These are phyloP conservation scores for Stegodyphus dumicola DNA, from an alignment of 1,140 invertebrate genomes.

Conservation along the genomic window DNA sequence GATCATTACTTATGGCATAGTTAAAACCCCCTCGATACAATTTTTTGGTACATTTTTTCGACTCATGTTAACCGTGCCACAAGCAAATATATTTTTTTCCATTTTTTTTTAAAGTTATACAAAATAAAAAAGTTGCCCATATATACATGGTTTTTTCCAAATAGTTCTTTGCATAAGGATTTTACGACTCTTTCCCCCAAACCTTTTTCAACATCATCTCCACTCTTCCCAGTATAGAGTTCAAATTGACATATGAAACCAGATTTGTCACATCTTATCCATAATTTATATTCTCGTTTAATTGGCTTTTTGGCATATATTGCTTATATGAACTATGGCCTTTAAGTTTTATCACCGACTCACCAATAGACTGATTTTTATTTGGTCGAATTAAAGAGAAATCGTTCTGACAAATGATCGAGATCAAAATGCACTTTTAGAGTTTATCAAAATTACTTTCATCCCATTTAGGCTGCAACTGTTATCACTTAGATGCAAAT, in stretches of 20 bases:
- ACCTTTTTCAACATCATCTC: neutral
- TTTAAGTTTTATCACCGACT: slow-evolving; percentile 16
- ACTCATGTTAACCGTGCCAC: no score
- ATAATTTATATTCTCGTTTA: slow-evolving; percentile 20
- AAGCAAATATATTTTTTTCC: neutral
- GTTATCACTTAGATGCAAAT: neutral
- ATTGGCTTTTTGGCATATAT: slow-evolving; percentile 22
- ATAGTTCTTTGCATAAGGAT: neutral
- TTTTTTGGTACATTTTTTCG: no score
- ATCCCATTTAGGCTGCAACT: neutral
- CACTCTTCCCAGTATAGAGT: neutral
- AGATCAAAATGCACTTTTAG: no score
- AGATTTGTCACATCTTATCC: slow-evolving; percentile 9
- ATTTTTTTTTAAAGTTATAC: neutral
- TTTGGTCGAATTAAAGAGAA: neutral
- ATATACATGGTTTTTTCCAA: neutral
- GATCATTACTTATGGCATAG: no score
- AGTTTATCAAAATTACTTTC: slow-evolving; percentile 6
- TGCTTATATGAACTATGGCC: neutral
- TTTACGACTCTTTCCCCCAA: slow-evolving; percentile 2
- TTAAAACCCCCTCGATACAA: no score
- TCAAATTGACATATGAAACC: neutral
- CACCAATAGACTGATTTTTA: neutral
- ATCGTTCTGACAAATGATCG: neutral
- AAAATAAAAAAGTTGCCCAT: slow-evolving; percentile 8